Base-by-base conservation (phyloP, 2,888 invertebrate species). In the Elysia crispata region DNA sequence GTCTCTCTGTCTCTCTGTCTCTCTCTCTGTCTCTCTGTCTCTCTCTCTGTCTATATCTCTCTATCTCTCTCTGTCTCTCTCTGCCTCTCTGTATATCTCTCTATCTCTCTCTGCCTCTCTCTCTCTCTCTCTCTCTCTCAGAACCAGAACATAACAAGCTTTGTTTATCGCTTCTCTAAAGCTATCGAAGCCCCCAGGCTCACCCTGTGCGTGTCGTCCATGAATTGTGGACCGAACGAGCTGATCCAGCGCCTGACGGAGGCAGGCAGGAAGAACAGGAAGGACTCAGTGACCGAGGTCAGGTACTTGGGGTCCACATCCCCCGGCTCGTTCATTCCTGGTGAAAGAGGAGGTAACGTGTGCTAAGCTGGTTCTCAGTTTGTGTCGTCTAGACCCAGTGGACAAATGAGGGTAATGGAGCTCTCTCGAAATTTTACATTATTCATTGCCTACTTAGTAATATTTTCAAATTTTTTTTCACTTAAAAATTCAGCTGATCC, bases 1-100 rank as follows among this genome's bases (percentile, higher is more conserved):
- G 30, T 75, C 5, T 75, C 18, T 75, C 50, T 33, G 33, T 76
- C 23, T 67, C 33, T 67, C 66, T 77, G 11, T 66, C 64, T 66
- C 1, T 77, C 50, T 66, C 33, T 49, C 31, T 33, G 20, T 62
- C 76, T 76, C 31, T 76, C 62, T 62, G n/a, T 31, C 31, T n/a
- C n/a, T n/a, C n/a, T n/a, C n/a, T n/a, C n/a, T n/a, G n/a, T n/a
- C n/a, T n/a, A n/a, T n/a, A n/a, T n/a, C n/a, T n/a, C n/a, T n/a
- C n/a, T n/a, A n/a, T n/a, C n/a, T n/a, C n/a, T n/a, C n/a, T n/a
- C n/a, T n/a, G n/a, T n/a, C n/a, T n/a, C n/a, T n/a, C n/a, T n/a
- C n/a, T n/a, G n/a, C n/a, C n/a, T n/a, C n/a, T n/a, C n/a, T n/a
- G n/a, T n/a, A n/a, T n/a, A n/a, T n/a, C n/a, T n/a, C n/a, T n/a